phyloP scores from a whole-genome alignment of 2,797 vertebrate species.

The Denticeps clupeoides region DNA sequence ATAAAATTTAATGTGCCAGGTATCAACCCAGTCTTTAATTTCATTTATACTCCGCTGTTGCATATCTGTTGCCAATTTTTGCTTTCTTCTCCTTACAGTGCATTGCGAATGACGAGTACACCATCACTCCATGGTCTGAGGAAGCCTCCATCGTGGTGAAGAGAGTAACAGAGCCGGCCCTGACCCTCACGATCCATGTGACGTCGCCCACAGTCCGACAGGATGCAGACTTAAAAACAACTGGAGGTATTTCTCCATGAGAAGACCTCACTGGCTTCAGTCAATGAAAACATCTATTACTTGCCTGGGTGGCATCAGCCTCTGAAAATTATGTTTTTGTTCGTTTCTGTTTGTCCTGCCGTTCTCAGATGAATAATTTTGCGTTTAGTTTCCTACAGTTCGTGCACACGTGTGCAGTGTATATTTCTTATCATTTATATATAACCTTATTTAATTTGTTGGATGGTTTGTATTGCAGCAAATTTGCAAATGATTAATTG shows the following conservation, averaged over 20 bases:
- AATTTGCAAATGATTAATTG: constrained; percentile 45
- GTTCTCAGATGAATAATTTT: constrained; percentile 11
- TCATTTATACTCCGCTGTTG: no score
- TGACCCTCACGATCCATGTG: constrained; percentile 78
- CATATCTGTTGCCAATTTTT: not conserved
- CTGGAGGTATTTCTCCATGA: constrained; percentile 76
- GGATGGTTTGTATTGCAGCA: constrained; percentile 72
- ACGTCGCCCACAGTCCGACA: constrained; percentile 81
- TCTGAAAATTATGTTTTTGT: no score
- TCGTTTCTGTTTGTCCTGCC: not conserved
- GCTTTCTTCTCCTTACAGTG: constrained; percentile 36
- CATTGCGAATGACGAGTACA: constrained; percentile 73
- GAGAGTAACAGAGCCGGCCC: constrained; percentile 66
- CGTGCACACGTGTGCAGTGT: constrained; percentile 46
- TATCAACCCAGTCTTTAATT: no score
- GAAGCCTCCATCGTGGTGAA: constrained; percentile 76
- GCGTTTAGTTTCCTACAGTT: constrained; percentile 45
- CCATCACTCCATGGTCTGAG: constrained; percentile 61
- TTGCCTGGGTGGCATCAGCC: no score
- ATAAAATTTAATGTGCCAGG: no score
- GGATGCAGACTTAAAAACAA: constrained; percentile 56
- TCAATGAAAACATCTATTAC: no score
- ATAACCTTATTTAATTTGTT: constrained; percentile 50
- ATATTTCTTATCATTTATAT: no score
- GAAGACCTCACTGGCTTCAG: no score